Evolutionary conservation across 2,888 invertebrate genomes (phyloP), one percentile per base, ranked within the genome.

Genomic region (Laothoe populi): DNA sequence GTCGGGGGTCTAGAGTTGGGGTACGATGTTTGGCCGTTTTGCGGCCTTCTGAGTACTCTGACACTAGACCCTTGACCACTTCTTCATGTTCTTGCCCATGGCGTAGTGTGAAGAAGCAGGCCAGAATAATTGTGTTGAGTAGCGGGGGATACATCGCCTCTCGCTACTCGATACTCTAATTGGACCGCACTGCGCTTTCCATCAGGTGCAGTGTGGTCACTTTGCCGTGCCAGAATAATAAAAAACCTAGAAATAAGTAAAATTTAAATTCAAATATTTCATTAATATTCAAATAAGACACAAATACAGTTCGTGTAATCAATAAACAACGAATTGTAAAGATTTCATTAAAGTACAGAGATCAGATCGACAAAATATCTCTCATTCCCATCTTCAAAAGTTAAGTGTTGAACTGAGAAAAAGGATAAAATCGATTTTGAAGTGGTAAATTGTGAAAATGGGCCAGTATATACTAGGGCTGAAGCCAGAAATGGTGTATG

Each of bases 381-480:
- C 65, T 72, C 64, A 63, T 66, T 65, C 64, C 24, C 59, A 31
- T 45, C 10, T 35, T 65, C 44, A 4, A 64, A 67, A 73, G 61
- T 68, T 59, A 42, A 42, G 42, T 26, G 44, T 61, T 68, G 69
- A 69, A 70, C 70, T 72, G 70, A 70, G 67, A 64, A 73, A 71
- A 71, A 70, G 70, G 67, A 70, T 73, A 61, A 66, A 72, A 65
- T 62, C 61, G 19, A 67, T 64, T 74, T 74, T 74, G 70, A 72
- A 69, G 70, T 67, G 64, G 65, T 38, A 58, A 62, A 53, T 49
- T 64, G 65, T 61, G 31, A 53, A 53, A 61, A 26, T 53, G 53
- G 23, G 23, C 53, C 35, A 16, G 23, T 35, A 8, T 35, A 46
- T n/a, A 23, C 2, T 13, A 46, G 5, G 21, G 23, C 13, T 23